Conservation (phyloP, 2,888 invertebrate genomes). For the Lomographa bimaculata region DNA sequence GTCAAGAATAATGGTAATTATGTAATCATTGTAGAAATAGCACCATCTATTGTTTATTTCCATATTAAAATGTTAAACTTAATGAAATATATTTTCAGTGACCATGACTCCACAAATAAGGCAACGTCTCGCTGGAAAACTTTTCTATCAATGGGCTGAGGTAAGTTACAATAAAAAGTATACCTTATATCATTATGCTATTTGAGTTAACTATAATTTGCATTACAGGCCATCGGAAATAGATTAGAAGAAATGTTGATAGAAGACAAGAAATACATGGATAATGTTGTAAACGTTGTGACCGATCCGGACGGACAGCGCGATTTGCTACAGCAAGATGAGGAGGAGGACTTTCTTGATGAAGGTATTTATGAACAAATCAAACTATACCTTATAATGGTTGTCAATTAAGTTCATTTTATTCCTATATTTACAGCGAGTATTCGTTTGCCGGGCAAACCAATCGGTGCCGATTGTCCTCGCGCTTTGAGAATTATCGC, state of each 20-base stretch:
- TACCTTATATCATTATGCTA: background rate
- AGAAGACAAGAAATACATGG: slow-evolving; percentile 90
- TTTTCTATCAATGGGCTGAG: slow-evolving; percentile 99
- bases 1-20: slow-evolving; percentile 63
- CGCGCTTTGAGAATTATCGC: slow-evolving; percentile 95
- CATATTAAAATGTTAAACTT: no score
- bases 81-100: slow-evolving; percentile 58
- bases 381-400: background rate
- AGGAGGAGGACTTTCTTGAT: slow-evolving; percentile 98
- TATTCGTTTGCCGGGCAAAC: slow-evolving; percentile 83
- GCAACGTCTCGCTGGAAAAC: slow-evolving; percentile 94
- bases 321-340: slow-evolving; percentile 91
- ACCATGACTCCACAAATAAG: slow-evolving; percentile 70
- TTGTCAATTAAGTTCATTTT: slow-evolving; percentile 21
- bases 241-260: slow-evolving; percentile 95
- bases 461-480: slow-evolving; percentile 92
- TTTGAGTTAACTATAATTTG: background rate
- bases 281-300: slow-evolving; percentile 86
- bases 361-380: slow-evolving; percentile 85
- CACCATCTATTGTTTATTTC: no score
- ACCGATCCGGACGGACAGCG: slow-evolving; percentile 91
- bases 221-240: slow-evolving; percentile 88
- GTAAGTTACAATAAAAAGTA: slow-evolving; percentile 64
- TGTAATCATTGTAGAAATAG: no score
- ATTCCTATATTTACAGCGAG: slow-evolving; percentile 77